Evolutionary conservation across 2,888 invertebrate genomes (phyloP).

Genomic region (Noctua janthina): DNA sequence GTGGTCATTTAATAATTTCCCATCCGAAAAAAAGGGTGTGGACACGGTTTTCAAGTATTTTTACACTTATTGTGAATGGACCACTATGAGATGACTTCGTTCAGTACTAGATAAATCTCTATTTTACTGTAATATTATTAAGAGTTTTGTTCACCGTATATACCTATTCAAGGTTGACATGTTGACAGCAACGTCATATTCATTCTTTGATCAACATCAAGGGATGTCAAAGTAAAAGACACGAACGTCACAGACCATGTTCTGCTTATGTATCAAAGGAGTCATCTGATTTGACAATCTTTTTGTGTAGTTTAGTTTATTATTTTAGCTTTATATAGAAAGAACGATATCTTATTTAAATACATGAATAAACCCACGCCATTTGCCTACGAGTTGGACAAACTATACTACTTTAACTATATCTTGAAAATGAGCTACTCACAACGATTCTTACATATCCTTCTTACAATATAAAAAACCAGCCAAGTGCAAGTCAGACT

Average conservation of each 20-base stretch:
- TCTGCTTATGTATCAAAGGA: conserved; percentile 25
- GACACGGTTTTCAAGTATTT: not conserved
- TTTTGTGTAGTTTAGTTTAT: conserved; percentile 2
- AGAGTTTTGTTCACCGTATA: not conserved
- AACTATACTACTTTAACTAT: too few species aligned
- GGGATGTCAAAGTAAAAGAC: conserved; percentile 1
- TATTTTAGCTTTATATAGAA: not conserved
- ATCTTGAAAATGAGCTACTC: too few species aligned
- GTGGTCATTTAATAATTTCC: too few species aligned
- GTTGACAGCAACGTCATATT: conserved; percentile 22
- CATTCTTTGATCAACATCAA: conserved; percentile 46
- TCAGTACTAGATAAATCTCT: not conserved
- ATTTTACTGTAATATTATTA: not conserved
- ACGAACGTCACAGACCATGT: not conserved
- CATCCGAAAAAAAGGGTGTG: too few species aligned
- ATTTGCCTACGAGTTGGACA: not conserved
- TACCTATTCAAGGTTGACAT: conserved; percentile 3
- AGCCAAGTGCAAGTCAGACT: too few species aligned
- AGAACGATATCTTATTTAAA: not conserved
- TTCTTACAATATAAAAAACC: too few species aligned
- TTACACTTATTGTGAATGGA: not conserved
- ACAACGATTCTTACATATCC: too few species aligned
- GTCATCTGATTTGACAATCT: conserved; percentile 17
- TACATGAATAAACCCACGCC: not conserved
- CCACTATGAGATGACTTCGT: not conserved